phyloP scores from a whole-genome alignment of 1,140 invertebrate species.

The Ceratina australensis region DNA sequence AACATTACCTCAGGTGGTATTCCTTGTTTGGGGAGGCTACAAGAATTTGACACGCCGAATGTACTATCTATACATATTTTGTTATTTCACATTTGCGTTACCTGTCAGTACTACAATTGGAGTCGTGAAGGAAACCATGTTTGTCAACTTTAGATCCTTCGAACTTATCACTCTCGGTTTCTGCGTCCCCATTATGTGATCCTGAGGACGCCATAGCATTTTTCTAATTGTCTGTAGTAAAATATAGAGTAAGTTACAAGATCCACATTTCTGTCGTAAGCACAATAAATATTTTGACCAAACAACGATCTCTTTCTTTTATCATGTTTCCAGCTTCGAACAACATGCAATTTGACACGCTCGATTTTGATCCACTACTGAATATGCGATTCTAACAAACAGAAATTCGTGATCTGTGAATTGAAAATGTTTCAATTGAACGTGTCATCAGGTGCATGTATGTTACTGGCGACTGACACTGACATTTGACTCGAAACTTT shows the following conservation, averaged over 20 bases:
- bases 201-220: conserved; percentile 73
- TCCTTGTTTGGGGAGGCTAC: conserved; percentile 81
- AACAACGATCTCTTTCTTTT: background rate
- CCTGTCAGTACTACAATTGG: conserved; percentile 92
- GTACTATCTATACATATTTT: background rate
- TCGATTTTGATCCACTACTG: background rate
- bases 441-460: background rate
- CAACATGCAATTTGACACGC: background rate
- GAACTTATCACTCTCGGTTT: conserved; percentile 73
- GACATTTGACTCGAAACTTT: conserved; percentile 6
- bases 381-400: background rate
- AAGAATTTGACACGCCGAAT: background rate
- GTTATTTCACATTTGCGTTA: conserved; percentile 69
- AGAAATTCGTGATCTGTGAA: background rate
- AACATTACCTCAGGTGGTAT: conserved; percentile 89
- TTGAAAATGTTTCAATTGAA: background rate
- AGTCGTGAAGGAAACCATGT: conserved; percentile 94
- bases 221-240: conserved; percentile 54
- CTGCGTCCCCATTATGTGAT: conserved; percentile 68
- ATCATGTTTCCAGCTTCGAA: background rate
- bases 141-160: conserved; percentile 81
- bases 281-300: background rate
- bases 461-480: background rate
- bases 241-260: conserved; percentile 4
- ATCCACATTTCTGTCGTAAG: too few species aligned